Evolutionary conservation across 2,888 invertebrate species (phyloP).

Genomic region (Stenotaenia linearis): DNA sequence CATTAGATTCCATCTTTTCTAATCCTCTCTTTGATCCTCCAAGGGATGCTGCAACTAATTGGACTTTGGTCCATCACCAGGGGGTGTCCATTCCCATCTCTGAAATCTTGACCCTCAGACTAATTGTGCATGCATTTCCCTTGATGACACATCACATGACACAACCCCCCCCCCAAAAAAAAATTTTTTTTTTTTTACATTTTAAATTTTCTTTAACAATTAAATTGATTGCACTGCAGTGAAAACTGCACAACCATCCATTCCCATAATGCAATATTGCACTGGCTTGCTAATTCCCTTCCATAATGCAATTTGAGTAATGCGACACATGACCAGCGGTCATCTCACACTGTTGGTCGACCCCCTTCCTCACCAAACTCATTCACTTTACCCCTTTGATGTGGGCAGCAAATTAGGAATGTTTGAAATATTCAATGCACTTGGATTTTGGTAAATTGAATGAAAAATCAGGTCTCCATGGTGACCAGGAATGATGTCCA

Average conservation of each 20-base stretch:
- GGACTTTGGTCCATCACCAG: neutral
- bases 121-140: neutral
- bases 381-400: neutral
- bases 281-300: neutral
- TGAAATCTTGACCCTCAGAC: neutral
- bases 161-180: neutral
- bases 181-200: neutral
- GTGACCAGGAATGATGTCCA: neutral
- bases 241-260: too few species aligned
- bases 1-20: neutral
- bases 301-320: slow-evolving; percentile 5
- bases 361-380: neutral
- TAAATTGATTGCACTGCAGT: neutral
- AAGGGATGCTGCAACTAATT: neutral
- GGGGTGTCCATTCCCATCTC: neutral
- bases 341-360: slow-evolving; percentile 5
- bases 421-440: neutral
- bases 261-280: neutral
- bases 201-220: neutral
- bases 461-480: neutral
- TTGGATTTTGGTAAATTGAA: neutral
- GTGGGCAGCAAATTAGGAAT: slow-evolving; percentile 1
- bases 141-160: neutral
- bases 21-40: neutral
- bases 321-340: slow-evolving; percentile 9